Evolutionary conservation across 2,113 vertebrate genomes (phyloP), one percentile per base, ranked within the genome.

Genomic region (Scatophagus argus): DNA sequence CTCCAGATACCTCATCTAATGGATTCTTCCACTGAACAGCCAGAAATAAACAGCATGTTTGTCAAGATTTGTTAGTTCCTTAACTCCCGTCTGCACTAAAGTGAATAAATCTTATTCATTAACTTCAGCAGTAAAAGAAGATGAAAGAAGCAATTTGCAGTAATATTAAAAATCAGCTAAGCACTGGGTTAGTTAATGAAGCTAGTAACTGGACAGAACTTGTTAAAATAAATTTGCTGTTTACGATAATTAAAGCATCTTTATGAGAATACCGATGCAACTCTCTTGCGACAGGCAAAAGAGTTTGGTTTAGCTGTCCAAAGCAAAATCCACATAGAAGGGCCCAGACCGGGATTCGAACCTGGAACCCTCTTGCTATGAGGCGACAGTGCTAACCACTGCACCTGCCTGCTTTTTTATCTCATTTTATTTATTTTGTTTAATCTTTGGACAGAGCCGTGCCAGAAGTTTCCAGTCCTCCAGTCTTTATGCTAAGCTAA

Each of bases 1-100:
- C 32, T 59, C 46, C n/a, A 43, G 14, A 59, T n/a, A 47, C 8
- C 47, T 86, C 25, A 14, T 54, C 61, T 25, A 84, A 88, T 81
- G 44, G 64, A 77, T 61, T 74, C 2, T 19, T 85, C 31, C 43
- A 49, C 71, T 60, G 29, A 75, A 60, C 63, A 62, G 75, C 34
- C 10, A 63, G 54, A 83, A 55, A 65, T n/a, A 80, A 25, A 3
- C 21, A 49, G 9, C 5, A 39, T 44, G 34, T 72, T 73, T 62
- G 63, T 68, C n/a, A 2, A 17, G 8, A 17, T 65, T 59, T 38
- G 9, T 49, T 72, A 46, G 10, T 46, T 44, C 13, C 32, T 51
- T 52, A 39, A 55, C 27, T 27, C 14, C 14, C 32, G 0, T 54
- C 32, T 54, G 55, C 19, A 47, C 21, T 51, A 8, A 27, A 55